Evolutionary conservation across 2,888 invertebrate species (phyloP).

Genomic region (Melanophora roralis): DNA sequence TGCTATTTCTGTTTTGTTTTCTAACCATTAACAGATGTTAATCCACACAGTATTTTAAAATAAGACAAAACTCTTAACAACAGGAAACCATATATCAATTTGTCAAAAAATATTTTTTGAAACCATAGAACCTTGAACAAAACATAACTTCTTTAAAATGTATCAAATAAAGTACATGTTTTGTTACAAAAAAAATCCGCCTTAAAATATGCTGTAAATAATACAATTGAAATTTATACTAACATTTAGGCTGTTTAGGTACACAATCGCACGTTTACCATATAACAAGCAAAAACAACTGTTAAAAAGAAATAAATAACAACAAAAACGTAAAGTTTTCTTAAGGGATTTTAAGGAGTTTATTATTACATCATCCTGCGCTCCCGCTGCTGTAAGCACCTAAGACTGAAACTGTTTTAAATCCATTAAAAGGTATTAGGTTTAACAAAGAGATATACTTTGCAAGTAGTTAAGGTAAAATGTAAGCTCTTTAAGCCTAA

Average conservation of each 20-base stretch:
- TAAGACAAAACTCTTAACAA: neutral
- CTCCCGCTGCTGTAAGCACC: neutral
- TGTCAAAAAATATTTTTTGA: neutral
- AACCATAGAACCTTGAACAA: neutral
- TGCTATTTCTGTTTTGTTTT: too few species aligned
- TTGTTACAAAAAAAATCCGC: neutral
- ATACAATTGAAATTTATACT: neutral
- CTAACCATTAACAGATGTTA: neutral
- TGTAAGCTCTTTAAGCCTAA: neutral
- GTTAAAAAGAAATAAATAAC: neutral
- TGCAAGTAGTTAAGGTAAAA: neutral
- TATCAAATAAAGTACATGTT: neutral
- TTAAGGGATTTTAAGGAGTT: constrained; percentile 2
- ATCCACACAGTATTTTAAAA: neutral
- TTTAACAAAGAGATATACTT: neutral
- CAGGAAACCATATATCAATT: neutral
- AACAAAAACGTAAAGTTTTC: neutral
- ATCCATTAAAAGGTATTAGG: neutral
- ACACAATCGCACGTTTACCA: neutral
- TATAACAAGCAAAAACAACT: neutral
- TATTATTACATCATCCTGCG: neutral
- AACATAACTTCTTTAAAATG: neutral
- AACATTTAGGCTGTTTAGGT: neutral
- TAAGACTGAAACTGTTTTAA: neutral
- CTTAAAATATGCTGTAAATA: neutral